Conservation (phyloP, 2,888 invertebrate genomes). For the Drosophila atroscutellata region DNA sequence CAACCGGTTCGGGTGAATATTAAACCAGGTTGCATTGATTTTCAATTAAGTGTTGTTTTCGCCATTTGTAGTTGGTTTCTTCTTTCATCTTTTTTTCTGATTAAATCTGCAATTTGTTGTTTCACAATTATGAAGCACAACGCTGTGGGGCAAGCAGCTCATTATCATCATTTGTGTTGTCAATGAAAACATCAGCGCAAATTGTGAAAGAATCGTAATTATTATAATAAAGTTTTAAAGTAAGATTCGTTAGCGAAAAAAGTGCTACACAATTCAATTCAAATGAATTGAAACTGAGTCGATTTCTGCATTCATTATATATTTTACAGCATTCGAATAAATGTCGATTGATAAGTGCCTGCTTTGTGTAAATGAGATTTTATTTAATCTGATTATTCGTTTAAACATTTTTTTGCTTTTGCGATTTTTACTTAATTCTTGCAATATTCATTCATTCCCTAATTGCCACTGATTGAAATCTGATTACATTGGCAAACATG, state of each 20-base stretch:
- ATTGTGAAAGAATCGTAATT: not conserved
- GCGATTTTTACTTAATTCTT: constrained; percentile 2
- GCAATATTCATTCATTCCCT: constrained; percentile 26
- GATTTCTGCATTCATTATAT: not conserved
- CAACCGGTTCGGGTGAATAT: not conserved
- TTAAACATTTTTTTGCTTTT: too few species aligned
- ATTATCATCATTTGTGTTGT: constrained; percentile 43
- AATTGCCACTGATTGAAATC: constrained; percentile 6
- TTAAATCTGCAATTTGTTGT: constrained; percentile 64
- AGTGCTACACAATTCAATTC: not conserved
- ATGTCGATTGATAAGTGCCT: not conserved
- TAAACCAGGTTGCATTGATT: constrained; percentile 4
- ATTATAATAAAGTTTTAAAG: not conserved
- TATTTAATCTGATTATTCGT: constrained; percentile 6
- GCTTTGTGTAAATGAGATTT: not conserved
- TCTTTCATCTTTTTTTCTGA: constrained; percentile 10
- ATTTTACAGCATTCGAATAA: not conserved
- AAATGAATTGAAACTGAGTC: not conserved
- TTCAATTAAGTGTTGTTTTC: constrained; percentile 26
- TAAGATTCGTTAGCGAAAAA: not conserved
- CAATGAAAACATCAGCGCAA: constrained; percentile 17
- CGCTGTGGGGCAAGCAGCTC: constrained; percentile 46
- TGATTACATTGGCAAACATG: not conserved
- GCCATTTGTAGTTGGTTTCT: constrained; percentile 8
- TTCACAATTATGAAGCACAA: constrained; percentile 67